These are phyloP conservation scores for Scaptomyza parva DNA, from an alignment of 2,888 invertebrate species.

Conservation along the genomic window DNA sequence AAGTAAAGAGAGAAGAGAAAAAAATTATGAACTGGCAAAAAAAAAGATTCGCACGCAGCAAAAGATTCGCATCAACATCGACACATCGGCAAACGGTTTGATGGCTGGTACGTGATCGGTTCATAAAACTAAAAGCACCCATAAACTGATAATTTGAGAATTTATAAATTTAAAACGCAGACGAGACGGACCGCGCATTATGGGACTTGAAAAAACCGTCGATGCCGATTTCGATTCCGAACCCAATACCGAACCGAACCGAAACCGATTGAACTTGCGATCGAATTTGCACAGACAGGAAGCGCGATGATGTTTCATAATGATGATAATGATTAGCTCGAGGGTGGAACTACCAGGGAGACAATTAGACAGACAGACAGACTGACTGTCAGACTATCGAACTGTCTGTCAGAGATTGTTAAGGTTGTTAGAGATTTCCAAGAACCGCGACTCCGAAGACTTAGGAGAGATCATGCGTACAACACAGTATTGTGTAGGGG, in stretches of 20 bases:
- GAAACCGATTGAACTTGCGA: constrained; percentile 47
- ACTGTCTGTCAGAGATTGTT: neutral
- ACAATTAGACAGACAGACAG: constrained; percentile 8
- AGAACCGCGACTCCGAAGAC: no score
- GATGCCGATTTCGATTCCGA: constrained; percentile 34
- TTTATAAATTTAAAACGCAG: constrained; percentile 77
- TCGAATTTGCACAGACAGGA: constrained; percentile 53
- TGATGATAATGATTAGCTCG: constrained; percentile 34
- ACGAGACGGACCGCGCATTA: constrained; percentile 56
- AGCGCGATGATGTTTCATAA: constrained; percentile 51
- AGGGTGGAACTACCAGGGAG: constrained; percentile 15
- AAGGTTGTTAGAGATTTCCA: constrained; percentile 41
- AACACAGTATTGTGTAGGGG: neutral
- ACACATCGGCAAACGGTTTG: constrained; percentile 42
- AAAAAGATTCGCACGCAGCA: constrained; percentile 72
- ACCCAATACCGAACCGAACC: constrained; percentile 10
- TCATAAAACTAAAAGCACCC: constrained; percentile 80
- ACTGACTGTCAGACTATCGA: constrained; percentile 11
- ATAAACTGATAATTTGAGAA: constrained; percentile 80
- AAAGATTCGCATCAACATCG: constrained; percentile 32
- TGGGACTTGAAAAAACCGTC: constrained; percentile 38
- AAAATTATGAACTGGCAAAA: constrained; percentile 38
- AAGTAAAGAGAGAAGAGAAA: neutral
- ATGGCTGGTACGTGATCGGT: constrained; percentile 80
- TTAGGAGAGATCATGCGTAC: constrained; percentile 23